Evolutionary conservation across 1,140 invertebrate genomes (phyloP).

Genomic region (Sycophaga agraensis): DNA sequence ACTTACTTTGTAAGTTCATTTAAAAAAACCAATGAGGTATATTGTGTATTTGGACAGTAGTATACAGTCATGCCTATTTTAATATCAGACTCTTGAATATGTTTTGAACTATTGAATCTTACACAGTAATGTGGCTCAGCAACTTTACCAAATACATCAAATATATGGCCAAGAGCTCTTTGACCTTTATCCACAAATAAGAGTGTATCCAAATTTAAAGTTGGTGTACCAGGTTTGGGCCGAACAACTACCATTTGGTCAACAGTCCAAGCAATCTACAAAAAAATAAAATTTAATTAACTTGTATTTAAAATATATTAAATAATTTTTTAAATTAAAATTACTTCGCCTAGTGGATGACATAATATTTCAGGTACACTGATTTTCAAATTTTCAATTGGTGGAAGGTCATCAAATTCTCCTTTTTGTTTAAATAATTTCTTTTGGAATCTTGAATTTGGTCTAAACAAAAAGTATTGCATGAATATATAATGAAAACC

Average conservation of each 20-base stretch:
- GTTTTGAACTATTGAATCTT: conserved; percentile 76
- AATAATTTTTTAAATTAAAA: conserved; percentile 5
- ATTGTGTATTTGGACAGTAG: conserved; percentile 73
- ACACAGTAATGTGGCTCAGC: conserved; percentile 78
- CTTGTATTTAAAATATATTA: conserved; percentile 9
- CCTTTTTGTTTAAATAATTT: conserved; percentile 29
- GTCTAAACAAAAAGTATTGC: conserved; percentile 11
- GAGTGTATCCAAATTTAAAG: conserved; percentile 81
- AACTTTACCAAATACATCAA: conserved; percentile 88
- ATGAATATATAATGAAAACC: conserved; percentile 11
- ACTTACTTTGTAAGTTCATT: conserved; percentile 69
- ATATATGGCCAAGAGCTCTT: conserved; percentile 74
- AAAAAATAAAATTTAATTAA: conserved; percentile 26
- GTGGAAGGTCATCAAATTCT: conserved; percentile 72
- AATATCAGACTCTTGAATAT: conserved; percentile 69
- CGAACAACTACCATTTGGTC: conserved; percentile 50
- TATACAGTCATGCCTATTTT: conserved; percentile 71
- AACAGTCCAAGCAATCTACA: conserved; percentile 52
- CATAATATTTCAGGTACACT: conserved; percentile 74
- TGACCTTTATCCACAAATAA: conserved; percentile 77
- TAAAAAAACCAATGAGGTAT: conserved; percentile 76
- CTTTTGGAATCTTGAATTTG: conserved; percentile 9
- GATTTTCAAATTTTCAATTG: conserved; percentile 81
- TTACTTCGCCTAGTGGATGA: conserved; percentile 71
- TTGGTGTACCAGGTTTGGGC: conserved; percentile 62